phyloP scores from a whole-genome alignment of 2,888 invertebrate species.

The Galeopsomyia nigrocyanea region DNA sequence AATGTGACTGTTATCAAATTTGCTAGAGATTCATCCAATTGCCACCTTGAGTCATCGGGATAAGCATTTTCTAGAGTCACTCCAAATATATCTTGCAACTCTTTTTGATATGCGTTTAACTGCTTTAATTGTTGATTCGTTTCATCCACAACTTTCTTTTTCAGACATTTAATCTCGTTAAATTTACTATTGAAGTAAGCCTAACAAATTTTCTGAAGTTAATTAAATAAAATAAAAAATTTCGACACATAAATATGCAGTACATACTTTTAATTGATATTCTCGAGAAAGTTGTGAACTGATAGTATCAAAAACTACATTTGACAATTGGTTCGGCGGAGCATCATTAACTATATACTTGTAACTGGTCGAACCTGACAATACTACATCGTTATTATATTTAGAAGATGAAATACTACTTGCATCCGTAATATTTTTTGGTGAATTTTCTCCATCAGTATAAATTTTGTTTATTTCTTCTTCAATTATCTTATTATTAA shows the following conservation, averaged over 20 bases:
- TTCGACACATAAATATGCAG: neutral
- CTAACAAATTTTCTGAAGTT: conserved; percentile 34
- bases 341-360: conserved; percentile 48
- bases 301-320: neutral
- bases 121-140: conserved; percentile 76
- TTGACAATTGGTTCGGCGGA: conserved; percentile 20
- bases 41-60: conserved; percentile 40
- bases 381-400: conserved; percentile 12
- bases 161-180: conserved; percentile 75
- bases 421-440: neutral
- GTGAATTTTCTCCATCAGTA: too few relatives aligned
- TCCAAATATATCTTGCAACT: conserved; percentile 53
- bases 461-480: too few relatives aligned
- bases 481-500: neutral
- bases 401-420: conserved; percentile 1
- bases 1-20: conserved; percentile 73
- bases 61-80: conserved; percentile 21
- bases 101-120: conserved; percentile 77
- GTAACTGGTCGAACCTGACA: conserved; percentile 46
- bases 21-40: conserved; percentile 75
- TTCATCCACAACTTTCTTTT: conserved; percentile 76
- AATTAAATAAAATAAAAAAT: neutral
- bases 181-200: conserved; percentile 80
- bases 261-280: conserved; percentile 51
- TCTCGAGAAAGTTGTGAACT: conserved; percentile 43